A percentile compares a stretch with the other conserved stretches of the same genome.
phyloP scores from a whole-genome alignment of 2,888 invertebrate species.

The Merodon equestris region DNA sequence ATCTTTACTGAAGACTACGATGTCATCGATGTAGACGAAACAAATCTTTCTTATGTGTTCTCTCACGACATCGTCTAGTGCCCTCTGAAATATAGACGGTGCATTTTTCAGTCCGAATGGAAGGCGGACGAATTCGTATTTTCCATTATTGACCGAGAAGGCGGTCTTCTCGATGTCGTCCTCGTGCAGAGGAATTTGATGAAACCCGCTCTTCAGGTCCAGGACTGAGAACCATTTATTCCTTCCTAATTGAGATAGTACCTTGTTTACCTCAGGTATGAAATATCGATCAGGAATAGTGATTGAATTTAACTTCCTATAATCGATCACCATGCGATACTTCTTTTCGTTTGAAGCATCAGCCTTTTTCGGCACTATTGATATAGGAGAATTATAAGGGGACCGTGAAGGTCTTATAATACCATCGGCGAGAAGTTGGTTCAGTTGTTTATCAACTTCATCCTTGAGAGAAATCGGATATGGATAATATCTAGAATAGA shows the following conservation, averaged over 20 bases:
- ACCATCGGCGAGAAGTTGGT: slow-evolving; percentile 19
- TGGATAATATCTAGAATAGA: slow-evolving; percentile 34
- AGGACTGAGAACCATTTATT: neutral
- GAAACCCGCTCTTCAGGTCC: slow-evolving; percentile 1
- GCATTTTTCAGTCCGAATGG: slow-evolving; percentile 41
- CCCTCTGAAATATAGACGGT: slow-evolving; percentile 43
- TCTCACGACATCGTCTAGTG: slow-evolving; percentile 31
- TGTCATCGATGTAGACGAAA: slow-evolving; percentile 24
- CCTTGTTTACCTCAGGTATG: slow-evolving; percentile 26
- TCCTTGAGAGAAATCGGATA: slow-evolving; percentile 32
- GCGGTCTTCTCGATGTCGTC: slow-evolving; percentile 34
- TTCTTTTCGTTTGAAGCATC: slow-evolving; percentile 34
- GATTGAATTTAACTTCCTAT: slow-evolving; percentile 35
- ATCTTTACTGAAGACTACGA: slow-evolving; percentile 19
- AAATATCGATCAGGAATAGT: slow-evolving; percentile 37
- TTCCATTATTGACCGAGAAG: slow-evolving; percentile 40
- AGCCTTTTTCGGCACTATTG: slow-evolving; percentile 34
- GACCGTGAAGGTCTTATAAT: slow-evolving; percentile 32
- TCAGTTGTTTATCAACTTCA: slow-evolving; percentile 28
- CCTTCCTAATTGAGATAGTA: slow-evolving; percentile 1
- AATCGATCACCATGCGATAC: slow-evolving; percentile 39
- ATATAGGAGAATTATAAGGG: slow-evolving; percentile 28
- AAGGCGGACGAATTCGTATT: slow-evolving; percentile 14
- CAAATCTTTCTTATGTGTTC: slow-evolving; percentile 21
- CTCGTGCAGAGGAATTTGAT: slow-evolving; percentile 24